A percentile compares a stretch with the other conserved stretches of the same genome.
phyloP scores from a whole-genome alignment of 2,888 invertebrate genomes.

The Oxystoma pomonae region DNA sequence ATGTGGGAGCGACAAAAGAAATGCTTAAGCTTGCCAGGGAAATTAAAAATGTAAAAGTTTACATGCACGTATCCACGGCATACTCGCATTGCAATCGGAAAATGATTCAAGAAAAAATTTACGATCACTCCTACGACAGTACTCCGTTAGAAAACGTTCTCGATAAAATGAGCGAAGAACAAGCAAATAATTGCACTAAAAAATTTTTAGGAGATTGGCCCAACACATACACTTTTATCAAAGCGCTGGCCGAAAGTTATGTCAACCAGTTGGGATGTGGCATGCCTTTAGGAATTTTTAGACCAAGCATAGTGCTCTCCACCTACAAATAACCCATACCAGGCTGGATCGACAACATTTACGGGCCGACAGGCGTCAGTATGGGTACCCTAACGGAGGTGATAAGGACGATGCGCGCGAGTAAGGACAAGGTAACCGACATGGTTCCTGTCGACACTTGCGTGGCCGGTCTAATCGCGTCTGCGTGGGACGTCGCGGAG shows the following conservation, averaged over 20 bases:
- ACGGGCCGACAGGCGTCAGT: not conserved
- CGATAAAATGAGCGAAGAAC: slow-evolving; percentile 39
- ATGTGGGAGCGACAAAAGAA: slow-evolving; percentile 72
- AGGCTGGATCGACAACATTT: not conserved
- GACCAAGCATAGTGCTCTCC: slow-evolving; percentile 51
- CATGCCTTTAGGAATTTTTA: slow-evolving; percentile 71
- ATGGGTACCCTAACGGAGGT: not conserved
- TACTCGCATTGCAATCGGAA: slow-evolving; percentile 68
- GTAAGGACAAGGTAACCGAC: not conserved
- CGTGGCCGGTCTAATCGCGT: slow-evolving; percentile 56
- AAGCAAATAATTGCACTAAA: slow-evolving; percentile 35
- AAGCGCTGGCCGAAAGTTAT: slow-evolving; percentile 74
- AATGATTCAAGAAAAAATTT: slow-evolving; percentile 65
- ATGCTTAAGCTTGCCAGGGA: slow-evolving; percentile 68
- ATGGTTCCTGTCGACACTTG: slow-evolving; percentile 63
- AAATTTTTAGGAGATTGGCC: slow-evolving; percentile 54
- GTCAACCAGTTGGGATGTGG: slow-evolving; percentile 56
- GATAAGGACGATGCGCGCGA: not conserved
- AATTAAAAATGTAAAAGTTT: slow-evolving; percentile 68
- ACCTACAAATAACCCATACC: not conserved
- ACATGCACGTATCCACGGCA: slow-evolving; percentile 76
- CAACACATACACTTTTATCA: slow-evolving; percentile 84
- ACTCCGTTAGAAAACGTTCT: slow-evolving; percentile 47
- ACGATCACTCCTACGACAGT: slow-evolving; percentile 55
- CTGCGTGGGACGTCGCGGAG: no score